phyloP scores from a whole-genome alignment of 2,888 invertebrate genomes.

The Reticulitermes lucifugus region DNA sequence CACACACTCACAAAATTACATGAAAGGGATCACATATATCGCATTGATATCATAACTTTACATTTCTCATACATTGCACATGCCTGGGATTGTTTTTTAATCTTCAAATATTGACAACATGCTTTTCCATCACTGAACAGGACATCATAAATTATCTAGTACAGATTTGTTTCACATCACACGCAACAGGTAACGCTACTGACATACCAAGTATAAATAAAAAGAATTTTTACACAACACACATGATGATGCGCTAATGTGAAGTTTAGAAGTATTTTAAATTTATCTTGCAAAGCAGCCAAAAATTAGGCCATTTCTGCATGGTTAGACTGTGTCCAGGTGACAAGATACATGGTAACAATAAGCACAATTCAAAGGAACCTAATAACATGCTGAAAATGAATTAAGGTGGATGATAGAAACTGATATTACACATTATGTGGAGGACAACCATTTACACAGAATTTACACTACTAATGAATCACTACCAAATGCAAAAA shows the following conservation, averaged over 20 bases:
- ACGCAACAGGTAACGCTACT: conserved; percentile 26
- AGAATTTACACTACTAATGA: too few relatives aligned
- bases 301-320: neutral
- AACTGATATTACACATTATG: too few relatives aligned
- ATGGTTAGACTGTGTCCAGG: neutral
- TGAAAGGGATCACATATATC: conserved; percentile 40
- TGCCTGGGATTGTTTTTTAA: conserved; percentile 24
- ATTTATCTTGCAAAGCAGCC: neutral
- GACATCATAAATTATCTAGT: conserved; percentile 17
- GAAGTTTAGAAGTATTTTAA: neutral
- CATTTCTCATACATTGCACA: conserved; percentile 41
- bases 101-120: neutral
- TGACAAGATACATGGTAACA: neutral
- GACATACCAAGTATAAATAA: conserved; percentile 22
- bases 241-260: neutral
- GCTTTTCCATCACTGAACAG: neutral
- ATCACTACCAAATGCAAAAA: too few relatives aligned
- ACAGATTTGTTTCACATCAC: conserved; percentile 16
- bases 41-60: neutral
- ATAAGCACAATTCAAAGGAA: too few relatives aligned
- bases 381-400: too few relatives aligned
- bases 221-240: conserved; percentile 19
- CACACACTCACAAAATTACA: conserved; percentile 30
- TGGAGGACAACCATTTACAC: too few relatives aligned
- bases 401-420: too few relatives aligned